Percentiles rank a stretch among this genome's conserved stretches.
These are phyloP conservation scores for Cydia strobilella DNA, from an alignment of 1,140 invertebrate genomes.

Conservation along the genomic window DNA sequence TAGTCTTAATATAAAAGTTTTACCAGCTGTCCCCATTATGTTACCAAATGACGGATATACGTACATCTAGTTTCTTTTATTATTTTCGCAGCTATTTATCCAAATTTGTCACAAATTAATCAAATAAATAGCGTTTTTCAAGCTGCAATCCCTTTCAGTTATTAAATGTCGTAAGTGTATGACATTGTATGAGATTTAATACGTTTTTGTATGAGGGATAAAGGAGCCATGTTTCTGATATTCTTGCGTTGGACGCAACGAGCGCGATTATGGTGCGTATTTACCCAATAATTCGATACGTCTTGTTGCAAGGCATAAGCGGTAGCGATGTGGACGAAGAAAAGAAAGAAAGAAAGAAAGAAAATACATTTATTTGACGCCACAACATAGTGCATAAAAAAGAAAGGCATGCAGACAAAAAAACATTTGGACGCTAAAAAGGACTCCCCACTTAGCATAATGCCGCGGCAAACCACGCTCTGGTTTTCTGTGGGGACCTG, in stretches of 20 bases:
- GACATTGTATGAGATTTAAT: background rate
- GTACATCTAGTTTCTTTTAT: slow-evolving; percentile 20
- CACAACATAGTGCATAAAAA: too few relatives aligned
- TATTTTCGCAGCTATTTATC: slow-evolving; percentile 41
- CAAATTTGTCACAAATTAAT: slow-evolving; percentile 36
- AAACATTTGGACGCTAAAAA: too few relatives aligned
- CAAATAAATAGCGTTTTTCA: slow-evolving; percentile 45
- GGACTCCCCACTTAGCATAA: too few relatives aligned
- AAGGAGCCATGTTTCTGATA: slow-evolving; percentile 36
- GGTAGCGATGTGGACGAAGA: too few relatives aligned
- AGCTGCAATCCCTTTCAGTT: slow-evolving; percentile 59
- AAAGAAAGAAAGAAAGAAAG: too few relatives aligned
- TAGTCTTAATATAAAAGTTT: background rate
- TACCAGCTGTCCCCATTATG: background rate
- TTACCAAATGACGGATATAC: background rate
- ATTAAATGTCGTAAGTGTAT: background rate
- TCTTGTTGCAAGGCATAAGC: slow-evolving; percentile 43
- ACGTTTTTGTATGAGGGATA: background rate
- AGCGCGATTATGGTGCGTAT: slow-evolving; percentile 71
- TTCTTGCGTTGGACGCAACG: slow-evolving; percentile 64
- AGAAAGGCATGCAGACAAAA: too few relatives aligned
- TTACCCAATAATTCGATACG: slow-evolving; percentile 79
- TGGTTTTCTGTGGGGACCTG: too few relatives aligned
- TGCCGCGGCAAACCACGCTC: too few relatives aligned
- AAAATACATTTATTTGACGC: too few relatives aligned